Evolutionary conservation across 1,140 invertebrate species (phyloP).

Genomic region (Drosophila funebris): DNA sequence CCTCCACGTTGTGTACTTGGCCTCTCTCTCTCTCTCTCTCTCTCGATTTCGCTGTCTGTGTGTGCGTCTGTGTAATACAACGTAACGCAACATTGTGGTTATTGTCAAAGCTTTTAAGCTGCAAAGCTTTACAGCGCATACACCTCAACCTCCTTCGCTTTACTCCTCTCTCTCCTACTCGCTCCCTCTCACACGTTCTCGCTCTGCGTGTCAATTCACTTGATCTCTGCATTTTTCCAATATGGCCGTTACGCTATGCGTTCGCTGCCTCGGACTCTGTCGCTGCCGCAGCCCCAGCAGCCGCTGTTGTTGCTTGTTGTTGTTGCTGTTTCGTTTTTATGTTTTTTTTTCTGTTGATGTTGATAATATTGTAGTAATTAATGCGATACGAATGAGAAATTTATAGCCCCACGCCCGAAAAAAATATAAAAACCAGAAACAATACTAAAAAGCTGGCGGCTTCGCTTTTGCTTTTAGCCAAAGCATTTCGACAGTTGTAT

Average conservation of each 20-base stretch:
- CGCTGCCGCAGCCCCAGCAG: constrained; percentile 21
- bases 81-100: constrained; percentile 43
- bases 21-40: background rate
- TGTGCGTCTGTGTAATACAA: constrained; percentile 17
- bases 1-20: constrained; percentile 11
- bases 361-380: constrained; percentile 82
- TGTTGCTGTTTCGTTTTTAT: constrained; percentile 31
- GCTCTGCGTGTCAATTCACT: constrained; percentile 12
- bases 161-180: constrained; percentile 1
- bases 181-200: background rate
- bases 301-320: constrained; percentile 15
- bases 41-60: background rate
- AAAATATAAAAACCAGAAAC: constrained; percentile 1
- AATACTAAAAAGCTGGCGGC: constrained; percentile 39
- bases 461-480: constrained; percentile 24
- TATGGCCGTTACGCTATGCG: constrained; percentile 63
- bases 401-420: constrained; percentile 76
- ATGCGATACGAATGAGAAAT: constrained; percentile 81
- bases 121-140: constrained; percentile 11
- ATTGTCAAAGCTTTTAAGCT: constrained; percentile 29
- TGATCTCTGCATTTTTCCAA: constrained; percentile 54
- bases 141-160: background rate
- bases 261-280: constrained; percentile 12
- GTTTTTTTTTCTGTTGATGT: constrained; percentile 39
- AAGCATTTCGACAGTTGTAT: background rate